Base-by-base conservation (phyloP, 2,888 invertebrate genomes). In the Biston stratarius region DNA sequence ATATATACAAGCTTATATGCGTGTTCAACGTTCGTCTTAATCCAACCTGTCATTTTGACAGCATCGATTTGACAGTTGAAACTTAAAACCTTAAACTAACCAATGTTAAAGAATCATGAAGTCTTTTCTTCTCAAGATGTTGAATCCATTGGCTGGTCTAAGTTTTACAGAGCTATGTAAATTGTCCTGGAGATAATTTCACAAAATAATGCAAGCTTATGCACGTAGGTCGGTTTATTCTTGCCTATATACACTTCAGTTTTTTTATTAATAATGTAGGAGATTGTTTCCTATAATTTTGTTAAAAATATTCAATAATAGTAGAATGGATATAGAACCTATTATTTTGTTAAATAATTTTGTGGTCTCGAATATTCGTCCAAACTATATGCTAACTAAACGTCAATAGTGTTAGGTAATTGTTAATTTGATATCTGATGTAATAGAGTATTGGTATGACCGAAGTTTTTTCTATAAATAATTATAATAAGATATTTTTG, bases 371-470 rank as follows among this genome's bases (percentile, higher is more conserved):
- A 38, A 53, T 38, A 52, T n/a, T 3, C 33, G 12, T 12, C n/a
- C 34, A 36, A 52, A 38, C 6, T 33, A 7, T 34, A 33, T 33
- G 24, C 24, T 24, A 24, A 34, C 49, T 12, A 12, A 49, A 0
- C 7, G 0, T 12, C 24, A 12, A 6, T 11, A 12, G 33, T 49
- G 5, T 34, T 11, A 49, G 49, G 33, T 34, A 34, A 15, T 15
- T 15, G 15, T 8, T 47, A 47, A 2, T 7, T 15, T 15, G 15
- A 47, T 47, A 40, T 1, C 40, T 5, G 9, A 15, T 49, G 15
- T 33, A 33, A n/a, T n/a, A 34, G 24, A 12, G 42, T 42, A 24
- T 42, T 55, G 42, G 34, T 49, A 49, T 57, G 36, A 45, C 45
- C 45, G 33, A 58, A 11, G 38, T 11, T 45, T 33, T n/a, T 33